Base-by-base conservation (phyloP, 2,113 vertebrate genomes). In the Anser cygnoides region DNA sequence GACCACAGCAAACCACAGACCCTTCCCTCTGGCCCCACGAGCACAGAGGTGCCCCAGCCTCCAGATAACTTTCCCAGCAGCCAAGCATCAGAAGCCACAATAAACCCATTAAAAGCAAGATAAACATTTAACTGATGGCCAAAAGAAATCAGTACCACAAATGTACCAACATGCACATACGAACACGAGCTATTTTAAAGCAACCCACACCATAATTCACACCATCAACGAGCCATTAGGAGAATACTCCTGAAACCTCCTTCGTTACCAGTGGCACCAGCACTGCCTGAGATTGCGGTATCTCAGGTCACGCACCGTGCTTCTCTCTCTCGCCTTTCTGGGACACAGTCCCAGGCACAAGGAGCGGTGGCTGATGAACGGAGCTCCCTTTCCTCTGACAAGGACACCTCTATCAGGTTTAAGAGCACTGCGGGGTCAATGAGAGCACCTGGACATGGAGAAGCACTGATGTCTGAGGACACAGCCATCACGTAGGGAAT, bases 111-210 rank as follows among this genome's bases (percentile, higher is more conserved):
- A 46, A 88, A 80, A 52, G 5, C 57, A 72, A 63, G 37, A 75
- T 33, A 89, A 82, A 82, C 4, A 9, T 59, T 73, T 80, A 88
- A 85, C 67, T 35, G 71, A 70, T 12, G 10, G 59, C n/a, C 43
- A 62, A 73, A 81, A 81, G 20, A 68, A 49, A 70, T 23, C 54
- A 59, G 49, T 23, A 67, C 8, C 58, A 74, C n/a, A 70, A n/a
- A 18, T 66, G 73, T 57, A 35, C 49, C 65, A 68, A n/a, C 43
- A 10, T n/a, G 28, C 83, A 83, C 62, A 41, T 84, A 87, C 81
- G 58, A 41, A 70, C 63, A 80, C 46, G 73, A 85, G 52, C 76
- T 96, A 72, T 95, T 96, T 95, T 93, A 91, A 89, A 95, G 87
- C 1, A 5, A 91, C 41, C 90, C 81, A 71, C 66, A 92, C 84